Evolutionary conservation across 2,113 vertebrate species (phyloP).

Genomic region (Rhombomys opimus): DNA sequence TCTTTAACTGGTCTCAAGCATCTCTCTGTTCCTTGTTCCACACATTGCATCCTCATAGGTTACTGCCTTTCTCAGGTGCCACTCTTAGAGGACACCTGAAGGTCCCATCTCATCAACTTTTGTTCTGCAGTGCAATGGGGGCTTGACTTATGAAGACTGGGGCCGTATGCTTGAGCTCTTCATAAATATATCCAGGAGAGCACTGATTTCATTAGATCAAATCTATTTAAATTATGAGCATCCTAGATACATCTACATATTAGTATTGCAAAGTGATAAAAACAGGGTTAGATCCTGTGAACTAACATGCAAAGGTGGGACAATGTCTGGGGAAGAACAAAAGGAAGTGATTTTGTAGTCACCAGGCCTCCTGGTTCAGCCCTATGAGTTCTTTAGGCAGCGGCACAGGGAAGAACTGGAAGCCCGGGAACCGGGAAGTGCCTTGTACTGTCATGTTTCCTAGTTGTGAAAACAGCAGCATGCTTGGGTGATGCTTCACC

Average conservation of each 20-base stretch:
- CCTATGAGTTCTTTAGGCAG: background rate
- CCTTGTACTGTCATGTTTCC: background rate
- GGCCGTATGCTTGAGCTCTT: background rate
- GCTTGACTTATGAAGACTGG: background rate
- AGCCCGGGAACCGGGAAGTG: background rate
- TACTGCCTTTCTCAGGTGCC: background rate
- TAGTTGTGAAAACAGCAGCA: conserved; percentile 10
- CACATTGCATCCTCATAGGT: background rate
- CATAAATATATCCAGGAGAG: background rate
- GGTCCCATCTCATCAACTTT: background rate
- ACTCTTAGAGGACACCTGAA: too few relatives aligned
- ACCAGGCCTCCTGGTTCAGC: background rate
- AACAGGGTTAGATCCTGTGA: background rate
- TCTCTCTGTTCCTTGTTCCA: background rate
- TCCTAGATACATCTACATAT: background rate
- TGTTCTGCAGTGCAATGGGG: background rate
- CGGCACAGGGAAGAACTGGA: background rate
- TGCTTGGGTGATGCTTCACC: background rate
- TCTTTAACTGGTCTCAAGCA: background rate
- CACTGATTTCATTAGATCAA: background rate
- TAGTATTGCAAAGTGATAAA: background rate
- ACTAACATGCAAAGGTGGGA: background rate
- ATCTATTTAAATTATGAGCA: background rate
- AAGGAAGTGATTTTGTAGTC: background rate
- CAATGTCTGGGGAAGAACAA: background rate